Percentiles rank a stretch among this genome's conserved stretches.
Conservation (phyloP, 2,888 invertebrate species). For the Limenitis camilla region DNA sequence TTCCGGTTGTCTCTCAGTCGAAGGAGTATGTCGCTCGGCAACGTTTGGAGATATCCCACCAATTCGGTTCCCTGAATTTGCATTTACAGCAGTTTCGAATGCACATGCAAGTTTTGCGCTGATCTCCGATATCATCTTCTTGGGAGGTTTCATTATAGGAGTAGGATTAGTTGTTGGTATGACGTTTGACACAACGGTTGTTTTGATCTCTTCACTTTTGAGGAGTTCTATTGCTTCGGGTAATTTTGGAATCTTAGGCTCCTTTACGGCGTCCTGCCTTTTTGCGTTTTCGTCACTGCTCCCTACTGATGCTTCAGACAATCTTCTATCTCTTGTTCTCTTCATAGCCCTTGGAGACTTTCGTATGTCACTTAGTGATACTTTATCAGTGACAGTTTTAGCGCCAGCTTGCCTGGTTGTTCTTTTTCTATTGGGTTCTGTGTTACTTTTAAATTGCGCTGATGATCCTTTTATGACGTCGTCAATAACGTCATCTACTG, state of each 20-base stretch:
- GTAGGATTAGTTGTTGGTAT: conserved; percentile 33
- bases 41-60: conserved; percentile 23
- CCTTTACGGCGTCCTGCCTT: conserved; percentile 43
- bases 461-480: conserved; percentile 85
- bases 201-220: conserved; percentile 24
- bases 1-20: conserved; percentile 10
- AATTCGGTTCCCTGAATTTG: conserved; percentile 28
- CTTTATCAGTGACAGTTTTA: conserved; percentile 46
- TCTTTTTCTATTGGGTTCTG: conserved; percentile 62
- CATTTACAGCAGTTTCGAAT: conserved; percentile 48
- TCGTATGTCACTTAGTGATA: conserved; percentile 49
- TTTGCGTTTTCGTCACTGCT: conserved; percentile 71
- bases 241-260: conserved; percentile 43
- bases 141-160: conserved; percentile 60
- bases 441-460: conserved; percentile 37
- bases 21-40: conserved; percentile 12
- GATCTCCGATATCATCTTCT: conserved; percentile 66
- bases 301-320: conserved; percentile 79
- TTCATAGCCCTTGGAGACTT: conserved; percentile 79
- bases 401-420: conserved; percentile 71
- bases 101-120: conserved; percentile 54
- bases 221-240: conserved; percentile 9
- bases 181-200: conserved; percentile 13
- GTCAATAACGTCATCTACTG: conserved; percentile 91
- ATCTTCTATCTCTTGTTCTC: conserved; percentile 77